Conservation (phyloP, 2,797 vertebrate species). For the Otolemur crassicaudatus region DNA sequence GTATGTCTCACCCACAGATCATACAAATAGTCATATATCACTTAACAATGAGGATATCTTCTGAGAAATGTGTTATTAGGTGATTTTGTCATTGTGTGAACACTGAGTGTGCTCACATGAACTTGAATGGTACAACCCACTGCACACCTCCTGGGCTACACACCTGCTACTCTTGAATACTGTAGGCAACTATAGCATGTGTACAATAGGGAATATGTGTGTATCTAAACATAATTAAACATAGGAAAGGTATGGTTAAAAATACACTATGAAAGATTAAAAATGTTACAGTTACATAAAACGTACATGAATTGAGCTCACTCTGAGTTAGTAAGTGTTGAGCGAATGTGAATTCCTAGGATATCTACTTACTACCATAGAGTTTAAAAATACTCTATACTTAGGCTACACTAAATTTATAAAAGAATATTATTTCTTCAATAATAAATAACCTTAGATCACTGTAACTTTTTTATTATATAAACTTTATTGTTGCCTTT, state of each 20-base stretch:
- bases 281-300: neutral
- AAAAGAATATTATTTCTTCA: neutral
- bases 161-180: neutral
- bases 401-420: neutral
- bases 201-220: too few relatives aligned
- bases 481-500: neutral
- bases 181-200: neutral
- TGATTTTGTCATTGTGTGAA: too few relatives aligned
- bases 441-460: neutral
- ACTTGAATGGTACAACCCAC: neutral
- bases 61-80: neutral
- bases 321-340: neutral
- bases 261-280: neutral
- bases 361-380: neutral
- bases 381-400: neutral
- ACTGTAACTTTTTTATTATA: neutral
- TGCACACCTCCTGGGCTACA: too few relatives aligned
- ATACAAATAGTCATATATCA: neutral
- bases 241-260: neutral
- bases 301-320: neutral
- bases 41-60: neutral
- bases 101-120: neutral
- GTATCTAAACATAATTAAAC: neutral
- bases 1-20: neutral
- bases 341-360: neutral